Evolutionary conservation across 2,888 invertebrate genomes (phyloP).

Genomic region (Digitonthophagus gazella): DNA sequence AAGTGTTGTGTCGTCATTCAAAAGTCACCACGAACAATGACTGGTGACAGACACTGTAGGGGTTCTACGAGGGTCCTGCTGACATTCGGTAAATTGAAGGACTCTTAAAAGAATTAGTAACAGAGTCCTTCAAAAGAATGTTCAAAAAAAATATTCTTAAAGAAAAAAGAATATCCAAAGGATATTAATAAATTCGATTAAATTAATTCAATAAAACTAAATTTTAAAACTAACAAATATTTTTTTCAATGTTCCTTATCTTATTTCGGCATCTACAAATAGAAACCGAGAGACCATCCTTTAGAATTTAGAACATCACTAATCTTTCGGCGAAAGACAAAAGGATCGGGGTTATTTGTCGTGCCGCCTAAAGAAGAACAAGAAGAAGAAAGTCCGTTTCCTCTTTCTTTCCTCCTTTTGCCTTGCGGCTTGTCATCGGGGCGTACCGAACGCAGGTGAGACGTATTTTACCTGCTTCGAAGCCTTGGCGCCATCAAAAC

Average conservation of each 20-base stretch:
- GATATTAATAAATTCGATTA: too few relatives aligned
- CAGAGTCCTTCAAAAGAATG: too few relatives aligned
- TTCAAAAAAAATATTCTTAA: too few relatives aligned
- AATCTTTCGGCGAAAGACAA: neutral
- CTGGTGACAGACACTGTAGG: neutral
- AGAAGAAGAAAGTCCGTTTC: neutral
- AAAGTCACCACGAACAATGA: too few relatives aligned
- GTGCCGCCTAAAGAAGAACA: too few relatives aligned
- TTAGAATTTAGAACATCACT: neutral
- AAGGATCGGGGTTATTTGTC: neutral
- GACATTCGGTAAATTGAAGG: neutral
- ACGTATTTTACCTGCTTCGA: slow-evolving; percentile 42
- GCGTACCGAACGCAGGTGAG: slow-evolving; percentile 18
- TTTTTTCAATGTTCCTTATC: neutral
- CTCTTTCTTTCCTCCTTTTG: neutral
- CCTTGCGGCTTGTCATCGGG: slow-evolving; percentile 11
- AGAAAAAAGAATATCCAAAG: too few relatives aligned
- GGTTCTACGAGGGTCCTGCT: neutral
- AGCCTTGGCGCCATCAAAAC: slow-evolving; percentile 48
- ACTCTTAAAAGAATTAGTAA: neutral
- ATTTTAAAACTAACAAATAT: neutral
- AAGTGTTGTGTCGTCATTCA: too few relatives aligned
- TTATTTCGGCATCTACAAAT: neutral
- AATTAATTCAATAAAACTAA: too few relatives aligned
- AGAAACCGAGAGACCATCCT: too few relatives aligned